Conservation (phyloP, 2,888 invertebrate genomes). For the Ochlodes sylvanus region DNA sequence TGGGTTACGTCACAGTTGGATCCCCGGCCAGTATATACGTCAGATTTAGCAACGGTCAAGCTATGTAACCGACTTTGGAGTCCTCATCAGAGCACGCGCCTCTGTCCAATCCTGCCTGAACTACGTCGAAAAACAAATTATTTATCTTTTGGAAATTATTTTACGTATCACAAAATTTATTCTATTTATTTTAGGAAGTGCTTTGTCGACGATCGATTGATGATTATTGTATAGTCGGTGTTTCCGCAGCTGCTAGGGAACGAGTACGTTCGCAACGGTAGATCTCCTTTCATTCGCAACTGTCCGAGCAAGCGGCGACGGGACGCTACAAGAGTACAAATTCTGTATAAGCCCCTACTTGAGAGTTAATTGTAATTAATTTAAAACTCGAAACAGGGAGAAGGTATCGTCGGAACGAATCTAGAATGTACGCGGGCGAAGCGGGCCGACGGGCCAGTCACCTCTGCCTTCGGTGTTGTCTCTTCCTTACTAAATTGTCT, state of each 20-base stretch:
- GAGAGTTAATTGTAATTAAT: conserved; percentile 80
- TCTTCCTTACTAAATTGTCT: conserved; percentile 71
- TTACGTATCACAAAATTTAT: conserved; percentile 65
- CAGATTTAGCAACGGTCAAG: conserved; percentile 22
- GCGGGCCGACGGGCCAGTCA: conserved; percentile 53
- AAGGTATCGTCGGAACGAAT: conserved; percentile 65
- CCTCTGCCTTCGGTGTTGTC: conserved; percentile 81
- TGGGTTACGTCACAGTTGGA: conserved; percentile 21
- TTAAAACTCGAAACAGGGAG: conserved; percentile 74
- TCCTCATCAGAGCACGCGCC: conserved; percentile 54
- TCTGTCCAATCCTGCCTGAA: conserved; percentile 59
- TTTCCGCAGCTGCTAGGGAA: conserved; percentile 32
- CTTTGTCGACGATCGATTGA: conserved; percentile 52
- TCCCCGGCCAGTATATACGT: conserved; percentile 39
- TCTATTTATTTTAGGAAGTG: conserved; percentile 63
- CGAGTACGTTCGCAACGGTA: conserved; percentile 27
- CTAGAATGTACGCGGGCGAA: conserved; percentile 62
- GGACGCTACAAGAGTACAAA: conserved; percentile 88
- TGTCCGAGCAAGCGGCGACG: conserved; percentile 67
- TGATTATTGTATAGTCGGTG: conserved; percentile 23
- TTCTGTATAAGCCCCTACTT: conserved; percentile 88
- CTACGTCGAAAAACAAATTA: conserved; percentile 60
- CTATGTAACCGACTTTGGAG: conserved; percentile 33
- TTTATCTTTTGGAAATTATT: conserved; percentile 67
- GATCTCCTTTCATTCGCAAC: conserved; percentile 46